phyloP scores from a whole-genome alignment of 2,113 vertebrate genomes.

The Erinaceus europaeus region DNA sequence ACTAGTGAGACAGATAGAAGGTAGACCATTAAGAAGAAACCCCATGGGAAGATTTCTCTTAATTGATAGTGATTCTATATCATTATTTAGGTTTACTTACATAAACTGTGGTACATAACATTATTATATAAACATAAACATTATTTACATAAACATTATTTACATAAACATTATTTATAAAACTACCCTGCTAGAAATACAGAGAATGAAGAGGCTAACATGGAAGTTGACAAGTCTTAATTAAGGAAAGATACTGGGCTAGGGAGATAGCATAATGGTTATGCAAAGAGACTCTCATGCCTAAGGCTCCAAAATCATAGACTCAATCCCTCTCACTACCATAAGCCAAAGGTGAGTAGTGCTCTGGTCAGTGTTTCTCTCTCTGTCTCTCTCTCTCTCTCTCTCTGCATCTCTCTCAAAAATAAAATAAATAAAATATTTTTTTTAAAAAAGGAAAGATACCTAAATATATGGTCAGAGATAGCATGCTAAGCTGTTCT shows the following conservation, averaged over 20 bases:
- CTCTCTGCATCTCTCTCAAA: too few relatives aligned
- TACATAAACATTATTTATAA: background rate
- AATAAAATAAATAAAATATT: too few relatives aligned
- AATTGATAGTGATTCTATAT: background rate
- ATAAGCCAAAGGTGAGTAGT: too few relatives aligned
- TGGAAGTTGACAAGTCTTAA: slow-evolving; percentile 23
- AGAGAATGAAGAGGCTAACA: background rate
- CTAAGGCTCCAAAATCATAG: too few relatives aligned
- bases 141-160: too few relatives aligned
- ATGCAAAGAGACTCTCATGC: too few relatives aligned
- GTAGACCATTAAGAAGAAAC: background rate
- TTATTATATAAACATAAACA: too few relatives aligned
- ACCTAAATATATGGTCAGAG: background rate
- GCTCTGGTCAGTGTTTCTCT: too few relatives aligned
- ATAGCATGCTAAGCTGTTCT: slow-evolving; percentile 12
- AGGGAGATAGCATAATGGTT: too few relatives aligned
- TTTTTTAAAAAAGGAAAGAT: slow-evolving; percentile 40
- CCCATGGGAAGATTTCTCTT: background rate
- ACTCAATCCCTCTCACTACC: too few relatives aligned
- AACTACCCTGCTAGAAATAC: background rate
- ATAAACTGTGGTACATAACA: too few relatives aligned
- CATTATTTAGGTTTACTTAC: slow-evolving; percentile 43
- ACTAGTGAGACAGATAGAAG: background rate
- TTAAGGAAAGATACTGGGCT: slow-evolving; percentile 31
- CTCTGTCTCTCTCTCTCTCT: too few relatives aligned